These are phyloP conservation scores for Phoebastria nigripes DNA, from an alignment of 2,797 vertebrate genomes.

Conservation along the genomic window DNA sequence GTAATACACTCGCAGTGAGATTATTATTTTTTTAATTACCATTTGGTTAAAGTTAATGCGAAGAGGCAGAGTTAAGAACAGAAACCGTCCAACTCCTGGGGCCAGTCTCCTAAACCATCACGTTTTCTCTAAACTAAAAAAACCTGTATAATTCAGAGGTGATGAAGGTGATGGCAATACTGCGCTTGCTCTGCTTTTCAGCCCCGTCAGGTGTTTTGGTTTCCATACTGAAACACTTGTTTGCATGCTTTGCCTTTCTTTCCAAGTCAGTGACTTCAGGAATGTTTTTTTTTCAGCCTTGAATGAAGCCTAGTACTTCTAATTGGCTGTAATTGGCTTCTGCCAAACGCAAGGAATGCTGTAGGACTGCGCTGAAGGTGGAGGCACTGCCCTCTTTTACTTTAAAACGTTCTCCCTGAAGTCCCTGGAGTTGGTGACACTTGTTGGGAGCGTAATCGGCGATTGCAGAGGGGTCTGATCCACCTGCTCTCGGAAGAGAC, in stretches of 20 bases:
- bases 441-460: accelerated
- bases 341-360: background rate
- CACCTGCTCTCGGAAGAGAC: background rate
- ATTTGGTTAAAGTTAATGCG: background rate
- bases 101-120: background rate
- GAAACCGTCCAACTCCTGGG: background rate
- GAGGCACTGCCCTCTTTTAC: background rate
- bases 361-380: background rate
- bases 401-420: background rate
- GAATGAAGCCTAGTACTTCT: conserved; percentile 39
- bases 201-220: background rate
- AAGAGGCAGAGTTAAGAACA: background rate
- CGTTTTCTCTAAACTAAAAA: background rate
- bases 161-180: background rate
- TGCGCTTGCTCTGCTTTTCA: background rate
- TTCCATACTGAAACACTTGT: background rate
- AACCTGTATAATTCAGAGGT: background rate
- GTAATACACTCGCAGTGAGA: background rate
- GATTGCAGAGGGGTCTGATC: background rate
- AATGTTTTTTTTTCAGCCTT: conserved; percentile 32
- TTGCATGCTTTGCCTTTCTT: conserved; percentile 18
- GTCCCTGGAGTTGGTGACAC: background rate
- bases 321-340: conserved; percentile 21
- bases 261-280: conserved; percentile 19
- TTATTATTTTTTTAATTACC: background rate